A percentile compares a stretch with the other conserved stretches of the same genome.
Evolutionary conservation across 2,888 invertebrate species (phyloP).

Genomic region (Tetheella fluctuosa): DNA sequence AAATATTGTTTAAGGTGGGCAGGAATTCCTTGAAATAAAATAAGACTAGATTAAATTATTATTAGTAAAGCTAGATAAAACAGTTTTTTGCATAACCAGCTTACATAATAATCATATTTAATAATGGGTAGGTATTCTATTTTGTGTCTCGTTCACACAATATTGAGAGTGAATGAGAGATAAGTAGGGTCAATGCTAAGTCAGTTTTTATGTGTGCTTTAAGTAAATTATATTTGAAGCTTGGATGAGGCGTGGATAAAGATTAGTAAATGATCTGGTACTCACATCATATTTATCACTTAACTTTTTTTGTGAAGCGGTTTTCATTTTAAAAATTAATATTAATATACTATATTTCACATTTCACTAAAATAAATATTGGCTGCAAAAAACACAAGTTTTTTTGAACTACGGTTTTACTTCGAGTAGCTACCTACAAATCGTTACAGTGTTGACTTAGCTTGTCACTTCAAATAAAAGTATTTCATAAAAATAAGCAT

Average conservation of each 20-base stretch:
- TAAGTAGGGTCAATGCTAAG: too few relatives aligned
- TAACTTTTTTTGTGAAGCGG: constrained; percentile 22
- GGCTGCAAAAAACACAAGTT: not conserved
- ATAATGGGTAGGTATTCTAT: too few relatives aligned
- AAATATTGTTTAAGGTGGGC: constrained; percentile 45
- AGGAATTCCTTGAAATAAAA: constrained; percentile 55
- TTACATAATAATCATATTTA: too few relatives aligned
- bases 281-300: constrained; percentile 37
- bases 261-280: not conserved
- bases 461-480: not conserved
- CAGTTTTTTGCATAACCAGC: too few relatives aligned
- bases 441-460: not conserved
- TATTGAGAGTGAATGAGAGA: not conserved
- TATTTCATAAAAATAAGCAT: not conserved
- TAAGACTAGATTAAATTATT: not conserved
- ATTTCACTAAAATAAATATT: not conserved
- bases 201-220: too few relatives aligned
- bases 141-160: not conserved
- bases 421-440: not conserved
- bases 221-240: too few relatives aligned
- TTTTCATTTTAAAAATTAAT: constrained; percentile 27
- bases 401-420: not conserved
- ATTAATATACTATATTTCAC: not conserved
- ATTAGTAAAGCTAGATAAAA: too few relatives aligned
- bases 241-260: too few relatives aligned